Percentiles rank a stretch among this genome's conserved stretches.
Evolutionary conservation across 2,113 vertebrate genomes (phyloP).

Genomic region (Sturnus vulgaris): DNA sequence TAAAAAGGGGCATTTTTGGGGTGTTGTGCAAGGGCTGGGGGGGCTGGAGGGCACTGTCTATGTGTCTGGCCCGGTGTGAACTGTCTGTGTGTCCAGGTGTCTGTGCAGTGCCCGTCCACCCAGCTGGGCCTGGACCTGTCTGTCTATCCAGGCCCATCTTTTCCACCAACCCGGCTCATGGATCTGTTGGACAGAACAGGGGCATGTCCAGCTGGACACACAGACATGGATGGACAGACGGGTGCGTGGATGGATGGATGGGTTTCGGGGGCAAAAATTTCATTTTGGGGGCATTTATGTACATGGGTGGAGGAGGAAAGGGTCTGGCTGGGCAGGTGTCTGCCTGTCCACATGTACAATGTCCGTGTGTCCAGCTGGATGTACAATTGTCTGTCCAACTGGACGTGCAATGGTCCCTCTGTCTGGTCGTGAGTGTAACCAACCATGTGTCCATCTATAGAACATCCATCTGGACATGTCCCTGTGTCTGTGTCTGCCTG

Average conservation of each 20-base stretch:
- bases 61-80: neutral
- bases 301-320: neutral
- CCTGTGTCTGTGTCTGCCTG: neutral
- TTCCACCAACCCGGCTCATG: neutral
- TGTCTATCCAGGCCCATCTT: neutral
- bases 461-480: neutral
- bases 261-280: neutral
- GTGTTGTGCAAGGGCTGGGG: too few relatives aligned
- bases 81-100: neutral
- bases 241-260: rapidly evolving
- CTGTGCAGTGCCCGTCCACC: rapidly evolving
- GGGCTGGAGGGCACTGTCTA: too few relatives aligned
- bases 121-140: too few relatives aligned
- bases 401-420: rapidly evolving
- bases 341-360: too few relatives aligned
- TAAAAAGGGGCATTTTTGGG: neutral
- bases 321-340: neutral
- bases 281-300: neutral
- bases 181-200: neutral
- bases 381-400: rapidly evolving
- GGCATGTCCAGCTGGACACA: too few relatives aligned
- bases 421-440: neutral
- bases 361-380: neutral
- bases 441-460: neutral
- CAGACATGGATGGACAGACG: too few relatives aligned